These are phyloP conservation scores for Hypothenemus hampei DNA, from an alignment of 1,140 invertebrate genomes.

Conservation along the genomic window DNA sequence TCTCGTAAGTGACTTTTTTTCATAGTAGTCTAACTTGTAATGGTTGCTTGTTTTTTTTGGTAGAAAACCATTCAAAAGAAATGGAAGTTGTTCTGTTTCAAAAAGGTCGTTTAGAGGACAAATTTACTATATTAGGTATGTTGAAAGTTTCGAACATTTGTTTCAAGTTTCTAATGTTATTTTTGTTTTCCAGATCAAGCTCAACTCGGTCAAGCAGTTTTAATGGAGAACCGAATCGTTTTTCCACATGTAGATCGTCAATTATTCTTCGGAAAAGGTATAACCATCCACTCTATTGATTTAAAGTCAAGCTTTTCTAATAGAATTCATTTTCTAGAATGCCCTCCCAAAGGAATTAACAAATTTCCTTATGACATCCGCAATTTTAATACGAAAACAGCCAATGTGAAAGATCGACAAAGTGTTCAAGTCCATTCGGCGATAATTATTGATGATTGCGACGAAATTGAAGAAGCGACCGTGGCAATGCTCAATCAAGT, in stretches of 20 bases:
- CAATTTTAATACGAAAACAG: neutral
- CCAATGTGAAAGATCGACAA: neutral
- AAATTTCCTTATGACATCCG: neutral
- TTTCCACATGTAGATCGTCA: no score
- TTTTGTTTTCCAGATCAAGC: no score
- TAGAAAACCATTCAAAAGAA: no score
- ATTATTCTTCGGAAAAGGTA: no score
- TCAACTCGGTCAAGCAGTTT: no score
- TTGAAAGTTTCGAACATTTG: no score
- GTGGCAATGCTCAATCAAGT: neutral
- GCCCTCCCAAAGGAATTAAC: neutral
- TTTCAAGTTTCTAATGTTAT: no score
- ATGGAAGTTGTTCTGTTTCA: neutral
- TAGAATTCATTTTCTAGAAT: neutral
- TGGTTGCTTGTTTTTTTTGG: neutral
- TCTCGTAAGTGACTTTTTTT: neutral
- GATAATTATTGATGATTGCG: slow-evolving; percentile 1
- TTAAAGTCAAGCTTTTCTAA: neutral
- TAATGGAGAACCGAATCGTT: no score
- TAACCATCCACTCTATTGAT: neutral
- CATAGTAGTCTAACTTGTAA: neutral
- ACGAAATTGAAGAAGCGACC: neutral
- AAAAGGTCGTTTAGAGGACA: no score
- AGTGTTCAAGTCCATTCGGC: slow-evolving; percentile 6
- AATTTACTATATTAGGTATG: no score